Base-by-base conservation (phyloP, 2,113 vertebrate genomes). In the Pristiophorus japonicus region DNA sequence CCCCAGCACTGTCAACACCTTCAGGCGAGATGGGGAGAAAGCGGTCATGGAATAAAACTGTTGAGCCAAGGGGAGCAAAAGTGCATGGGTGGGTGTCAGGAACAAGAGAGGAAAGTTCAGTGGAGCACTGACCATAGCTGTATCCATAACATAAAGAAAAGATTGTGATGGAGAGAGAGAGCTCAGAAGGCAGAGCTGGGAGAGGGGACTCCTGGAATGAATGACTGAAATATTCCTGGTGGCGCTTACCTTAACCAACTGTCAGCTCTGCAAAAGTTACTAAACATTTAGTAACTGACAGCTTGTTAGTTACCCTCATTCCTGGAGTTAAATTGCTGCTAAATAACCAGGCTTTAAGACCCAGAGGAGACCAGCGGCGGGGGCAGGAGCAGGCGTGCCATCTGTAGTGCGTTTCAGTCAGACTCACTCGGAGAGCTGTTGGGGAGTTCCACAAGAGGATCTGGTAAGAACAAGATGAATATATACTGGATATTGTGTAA, bases 291-390 rank as follows among this genome's bases (percentile, higher is more conserved):
- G 3, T 62, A 16, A 27, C 47, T 3, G 85, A 30, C 85, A 11
- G 84, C 47, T 30, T 47, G 84, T 20, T 38, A 10, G 47, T 55
- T 0, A 5, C n/a, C 34, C 62, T 62, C 12, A 6, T 38, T 27
- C 18, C 87, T 62, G 55, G 87, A 34, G 55, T 62, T 22, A 38
- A 18, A 3, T n/a, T 10, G 59, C 59, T 6, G 88, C 7, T 10
- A 38, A 70, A 70, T 70, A 14, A 30, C 45, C 93, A 51, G 93
- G 93, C 93, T 73, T 94, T 94, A 70, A 94, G 93, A 94, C 93
- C 93, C 93, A 51, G 93, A 30, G 66, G 66, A 70, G 66, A 18
- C 66, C 42, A 1, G 63, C 42, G 12, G 70, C 66, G n/a, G 42
- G 93, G 66, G 93, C 93, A 70, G 42, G 22, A 30, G 66, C 4